Conservation (phyloP, 2,888 invertebrate genomes). For the Sesia bembeciformis region DNA sequence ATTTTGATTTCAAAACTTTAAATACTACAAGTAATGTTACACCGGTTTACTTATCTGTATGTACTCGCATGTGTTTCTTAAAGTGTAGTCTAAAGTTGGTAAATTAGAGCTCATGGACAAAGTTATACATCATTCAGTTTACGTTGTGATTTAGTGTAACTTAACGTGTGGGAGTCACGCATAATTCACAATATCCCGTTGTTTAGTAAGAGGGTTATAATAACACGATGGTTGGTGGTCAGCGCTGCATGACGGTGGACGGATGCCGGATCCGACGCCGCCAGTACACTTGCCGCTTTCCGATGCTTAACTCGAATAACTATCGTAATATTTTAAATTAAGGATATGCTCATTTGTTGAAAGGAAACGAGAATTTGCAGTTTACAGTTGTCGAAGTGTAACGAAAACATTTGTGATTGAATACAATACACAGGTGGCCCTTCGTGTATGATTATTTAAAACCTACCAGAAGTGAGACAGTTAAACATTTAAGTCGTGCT, state of each 20-base stretch:
- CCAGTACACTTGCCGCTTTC: slow-evolving; percentile 30
- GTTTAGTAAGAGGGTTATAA: slow-evolving; percentile 41
- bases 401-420: neutral
- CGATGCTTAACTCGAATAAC: slow-evolving; percentile 17
- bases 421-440: neutral
- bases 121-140: neutral
- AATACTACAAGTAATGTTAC: too few species aligned
- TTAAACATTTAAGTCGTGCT: neutral
- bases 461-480: neutral
- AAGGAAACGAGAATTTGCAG: neutral
- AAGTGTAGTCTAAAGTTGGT: too few species aligned
- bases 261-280: slow-evolving; percentile 25
- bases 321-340: neutral
- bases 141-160: slow-evolving; percentile 3
- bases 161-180: slow-evolving; percentile 45
- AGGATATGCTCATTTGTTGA: neutral
- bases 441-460: neutral
- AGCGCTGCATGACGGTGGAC: slow-evolving; percentile 39
- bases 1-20: too few species aligned
- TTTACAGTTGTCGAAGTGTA: neutral
- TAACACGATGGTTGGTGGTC: slow-evolving; percentile 43
- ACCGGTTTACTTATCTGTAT: too few species aligned
- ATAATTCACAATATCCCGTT: slow-evolving; percentile 68
- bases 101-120: neutral
- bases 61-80: too few species aligned